Conservation (phyloP, 2,113 vertebrate species). For the Anser brachyrhynchus region DNA sequence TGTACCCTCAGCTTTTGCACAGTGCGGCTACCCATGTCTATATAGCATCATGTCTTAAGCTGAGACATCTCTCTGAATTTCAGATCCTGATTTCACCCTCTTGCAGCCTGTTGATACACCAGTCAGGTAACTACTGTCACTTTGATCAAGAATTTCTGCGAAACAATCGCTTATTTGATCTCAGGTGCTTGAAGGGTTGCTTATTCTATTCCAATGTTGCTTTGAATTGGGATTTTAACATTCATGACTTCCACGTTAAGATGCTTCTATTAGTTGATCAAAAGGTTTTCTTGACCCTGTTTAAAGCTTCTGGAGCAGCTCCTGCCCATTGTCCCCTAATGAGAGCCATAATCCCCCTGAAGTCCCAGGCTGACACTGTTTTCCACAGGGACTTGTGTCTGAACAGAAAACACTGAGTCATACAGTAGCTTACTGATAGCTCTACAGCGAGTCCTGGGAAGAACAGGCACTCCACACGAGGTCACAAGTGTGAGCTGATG, state of each 20-base stretch:
- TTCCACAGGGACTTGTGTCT: neutral
- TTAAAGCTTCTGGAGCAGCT: neutral
- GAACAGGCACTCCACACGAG: neutral
- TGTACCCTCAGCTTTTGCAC: neutral
- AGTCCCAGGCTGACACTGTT: neutral
- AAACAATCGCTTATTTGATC: constrained; percentile 50
- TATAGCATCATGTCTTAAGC: neutral
- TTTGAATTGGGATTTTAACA: constrained; percentile 54
- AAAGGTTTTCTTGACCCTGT: constrained; percentile 6
- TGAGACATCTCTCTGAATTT: neutral
- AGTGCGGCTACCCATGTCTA: neutral
- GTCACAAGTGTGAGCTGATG: neutral
- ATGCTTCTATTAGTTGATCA: neutral
- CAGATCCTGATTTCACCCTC: neutral
- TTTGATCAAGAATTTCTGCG: neutral
- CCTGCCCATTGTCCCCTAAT: neutral
- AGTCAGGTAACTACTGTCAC: neutral
- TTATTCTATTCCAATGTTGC: neutral
- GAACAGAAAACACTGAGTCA: neutral
- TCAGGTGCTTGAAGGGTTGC: neutral
- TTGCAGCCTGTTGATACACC: neutral
- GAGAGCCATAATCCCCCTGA: neutral
- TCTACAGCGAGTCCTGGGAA: neutral
- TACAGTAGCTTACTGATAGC: neutral
- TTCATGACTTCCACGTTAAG: neutral